phyloP scores from a whole-genome alignment of 1,140 invertebrate species.

The Tachypleus tridentatus region DNA sequence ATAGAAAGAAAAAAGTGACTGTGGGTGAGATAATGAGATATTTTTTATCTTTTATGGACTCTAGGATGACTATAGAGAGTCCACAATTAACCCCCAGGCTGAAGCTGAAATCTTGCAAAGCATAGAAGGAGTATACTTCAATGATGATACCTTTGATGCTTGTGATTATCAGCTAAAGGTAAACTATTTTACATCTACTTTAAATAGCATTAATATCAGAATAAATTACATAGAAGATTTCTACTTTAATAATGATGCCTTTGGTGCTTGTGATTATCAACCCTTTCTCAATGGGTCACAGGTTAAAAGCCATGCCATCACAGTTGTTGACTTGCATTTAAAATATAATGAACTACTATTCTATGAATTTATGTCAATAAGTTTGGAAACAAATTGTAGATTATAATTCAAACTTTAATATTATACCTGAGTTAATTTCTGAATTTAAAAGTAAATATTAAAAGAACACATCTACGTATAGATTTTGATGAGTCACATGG shows the following conservation, averaged over 20 bases:
- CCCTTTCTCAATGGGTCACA: conserved; percentile 8
- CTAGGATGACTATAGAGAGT: background rate
- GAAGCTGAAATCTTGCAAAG: conserved; percentile 60
- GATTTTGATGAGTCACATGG: too few relatives aligned
- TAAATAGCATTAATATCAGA: background rate
- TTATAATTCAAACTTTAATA: too few relatives aligned
- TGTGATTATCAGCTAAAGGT: conserved; percentile 53
- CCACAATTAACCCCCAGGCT: conserved; percentile 39
- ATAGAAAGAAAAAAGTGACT: too few relatives aligned
- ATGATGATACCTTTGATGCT: conserved; percentile 47
- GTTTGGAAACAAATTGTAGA: too few relatives aligned
- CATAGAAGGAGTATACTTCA: conserved; percentile 55
- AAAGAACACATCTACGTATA: too few relatives aligned
- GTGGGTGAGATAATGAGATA: too few relatives aligned
- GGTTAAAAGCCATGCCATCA: background rate
- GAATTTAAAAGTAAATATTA: too few relatives aligned
- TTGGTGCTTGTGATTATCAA: background rate
- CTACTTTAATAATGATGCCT: background rate
- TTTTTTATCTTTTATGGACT: background rate
- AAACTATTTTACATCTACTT: conserved; percentile 10
- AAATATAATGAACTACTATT: conserved; percentile 10
- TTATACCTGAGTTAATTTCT: too few relatives aligned
- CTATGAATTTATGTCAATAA: conserved; percentile 29
- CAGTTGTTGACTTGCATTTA: conserved; percentile 9
- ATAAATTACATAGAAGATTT: too few relatives aligned